phyloP scores from a whole-genome alignment of 2,113 vertebrate species.

The Lathamus discolor region DNA sequence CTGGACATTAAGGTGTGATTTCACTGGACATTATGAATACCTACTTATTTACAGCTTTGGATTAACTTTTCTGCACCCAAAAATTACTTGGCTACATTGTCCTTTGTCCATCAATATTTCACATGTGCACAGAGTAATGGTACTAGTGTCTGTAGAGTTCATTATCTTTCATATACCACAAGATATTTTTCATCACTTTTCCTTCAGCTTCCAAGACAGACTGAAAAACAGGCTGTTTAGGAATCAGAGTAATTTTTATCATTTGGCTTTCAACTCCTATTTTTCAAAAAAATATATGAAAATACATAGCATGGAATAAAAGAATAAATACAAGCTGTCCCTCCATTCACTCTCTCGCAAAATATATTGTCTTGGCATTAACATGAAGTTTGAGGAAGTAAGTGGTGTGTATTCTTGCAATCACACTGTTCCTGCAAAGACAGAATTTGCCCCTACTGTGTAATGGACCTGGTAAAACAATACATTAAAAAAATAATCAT shows the following conservation, averaged over 20 bases:
- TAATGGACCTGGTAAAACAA: background rate
- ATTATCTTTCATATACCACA: background rate
- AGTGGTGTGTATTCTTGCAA: background rate
- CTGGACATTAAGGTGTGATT: background rate
- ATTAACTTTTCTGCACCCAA: background rate
- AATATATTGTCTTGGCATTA: background rate
- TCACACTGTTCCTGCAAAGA: background rate
- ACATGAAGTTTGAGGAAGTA: background rate
- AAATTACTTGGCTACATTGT: background rate
- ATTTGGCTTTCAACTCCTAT: background rate
- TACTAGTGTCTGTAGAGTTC: background rate
- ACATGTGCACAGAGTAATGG: background rate
- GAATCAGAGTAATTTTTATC: background rate
- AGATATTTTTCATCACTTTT: background rate
- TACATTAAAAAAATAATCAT: background rate
- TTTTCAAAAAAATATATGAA: background rate
- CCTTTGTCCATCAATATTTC: background rate
- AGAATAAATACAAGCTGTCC: background rate
- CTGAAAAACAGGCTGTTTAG: background rate
- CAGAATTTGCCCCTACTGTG: background rate
- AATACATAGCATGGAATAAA: background rate
- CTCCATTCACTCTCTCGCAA: background rate
- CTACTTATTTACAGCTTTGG: background rate
- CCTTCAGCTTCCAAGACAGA: background rate
- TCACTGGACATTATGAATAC: background rate